Conservation (phyloP, 2,888 invertebrate species). For the Philhelius pedissequus region DNA sequence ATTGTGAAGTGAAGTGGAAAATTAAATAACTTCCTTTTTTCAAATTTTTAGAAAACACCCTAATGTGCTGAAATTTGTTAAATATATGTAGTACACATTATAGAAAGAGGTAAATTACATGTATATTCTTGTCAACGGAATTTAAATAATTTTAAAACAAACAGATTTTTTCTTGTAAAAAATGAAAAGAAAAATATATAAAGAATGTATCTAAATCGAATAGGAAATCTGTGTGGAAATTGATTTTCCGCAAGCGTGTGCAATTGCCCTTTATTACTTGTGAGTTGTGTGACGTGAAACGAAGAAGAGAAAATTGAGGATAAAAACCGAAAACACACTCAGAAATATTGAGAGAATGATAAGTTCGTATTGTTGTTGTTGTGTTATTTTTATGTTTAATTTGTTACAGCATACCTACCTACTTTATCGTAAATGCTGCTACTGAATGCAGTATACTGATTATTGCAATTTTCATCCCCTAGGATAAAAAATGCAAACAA, state of each 20-base stretch:
- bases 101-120: slow-evolving; percentile 52
- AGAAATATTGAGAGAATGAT: not conserved
- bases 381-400: not conserved
- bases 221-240: slow-evolving; percentile 58
- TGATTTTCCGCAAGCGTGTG: slow-evolving; percentile 64
- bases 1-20: slow-evolving; percentile 24
- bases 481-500: slow-evolving; percentile 38
- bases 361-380: slow-evolving; percentile 3
- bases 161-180: not conserved
- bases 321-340: not conserved
- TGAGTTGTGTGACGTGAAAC: slow-evolving; percentile 10
- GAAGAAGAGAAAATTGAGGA: slow-evolving; percentile 33
- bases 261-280: slow-evolving; percentile 23
- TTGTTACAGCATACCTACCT: slow-evolving; percentile 6
- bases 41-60: slow-evolving; percentile 15
- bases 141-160: not conserved
- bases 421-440: slow-evolving; percentile 18
- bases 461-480: slow-evolving; percentile 46
- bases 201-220: slow-evolving; percentile 29
- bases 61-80: slow-evolving; percentile 39
- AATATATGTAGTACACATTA: not conserved
- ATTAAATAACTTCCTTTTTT: not conserved
- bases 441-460: not conserved
- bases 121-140: not conserved
- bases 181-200: not conserved